Percentiles rank a stretch among this genome's conserved stretches.
Evolutionary conservation across 2,888 invertebrate genomes (phyloP).

Genomic region (Pristionchus exspectatus): DNA sequence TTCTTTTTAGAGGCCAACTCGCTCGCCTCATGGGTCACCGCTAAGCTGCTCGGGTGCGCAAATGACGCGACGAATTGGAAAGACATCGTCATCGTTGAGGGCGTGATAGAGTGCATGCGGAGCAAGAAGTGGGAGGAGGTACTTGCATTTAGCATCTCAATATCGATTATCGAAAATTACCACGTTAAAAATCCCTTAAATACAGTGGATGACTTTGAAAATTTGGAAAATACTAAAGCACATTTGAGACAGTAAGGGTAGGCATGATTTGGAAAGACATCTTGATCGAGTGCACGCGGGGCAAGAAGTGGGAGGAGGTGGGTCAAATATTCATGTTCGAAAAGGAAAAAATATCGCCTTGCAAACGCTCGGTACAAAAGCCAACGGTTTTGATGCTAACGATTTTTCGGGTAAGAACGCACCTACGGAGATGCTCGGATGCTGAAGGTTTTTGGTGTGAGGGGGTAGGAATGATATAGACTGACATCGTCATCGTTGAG

Average conservation of each 20-base stretch:
- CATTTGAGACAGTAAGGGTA: too few species aligned
- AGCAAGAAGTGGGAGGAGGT: slow-evolving; percentile 44
- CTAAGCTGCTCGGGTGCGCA: not conserved
- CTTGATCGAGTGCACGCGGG: not conserved
- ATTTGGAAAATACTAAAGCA: too few species aligned
- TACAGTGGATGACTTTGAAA: too few species aligned
- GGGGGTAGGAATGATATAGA: too few species aligned
- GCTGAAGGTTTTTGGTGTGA: too few species aligned
- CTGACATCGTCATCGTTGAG: too few species aligned
- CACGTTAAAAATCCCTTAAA: not conserved
- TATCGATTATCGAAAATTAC: not conserved
- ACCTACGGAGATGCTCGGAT: too few species aligned
- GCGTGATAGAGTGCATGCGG: slow-evolving; percentile 2
- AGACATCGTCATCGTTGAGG: not conserved
- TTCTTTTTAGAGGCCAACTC: not conserved
- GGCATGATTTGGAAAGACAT: not conserved
- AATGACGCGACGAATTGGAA: not conserved
- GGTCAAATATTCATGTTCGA: not conserved
- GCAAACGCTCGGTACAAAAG: too few species aligned
- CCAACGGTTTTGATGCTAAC: too few species aligned
- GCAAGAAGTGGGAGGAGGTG: slow-evolving; percentile 45
- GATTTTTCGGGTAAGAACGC: too few species aligned
- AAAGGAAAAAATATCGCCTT: not conserved
- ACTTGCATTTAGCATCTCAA: too few species aligned
- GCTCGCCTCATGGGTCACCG: not conserved